phyloP scores from a whole-genome alignment of 2,888 invertebrate genomes.

The Trichogramma evanescens region DNA sequence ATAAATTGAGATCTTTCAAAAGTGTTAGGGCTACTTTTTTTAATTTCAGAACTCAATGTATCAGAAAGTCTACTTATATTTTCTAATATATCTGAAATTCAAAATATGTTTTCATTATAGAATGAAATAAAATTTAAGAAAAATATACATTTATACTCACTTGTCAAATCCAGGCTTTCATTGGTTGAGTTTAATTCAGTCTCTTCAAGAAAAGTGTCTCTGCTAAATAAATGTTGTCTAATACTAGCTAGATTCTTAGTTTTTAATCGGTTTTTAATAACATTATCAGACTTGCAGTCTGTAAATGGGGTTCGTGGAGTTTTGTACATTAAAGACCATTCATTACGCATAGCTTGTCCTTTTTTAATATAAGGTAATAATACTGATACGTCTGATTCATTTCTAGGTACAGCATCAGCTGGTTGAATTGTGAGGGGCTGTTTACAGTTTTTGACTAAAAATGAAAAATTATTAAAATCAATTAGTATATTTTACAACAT shows the following conservation, averaged over 20 bases:
- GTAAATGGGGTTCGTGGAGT: constrained; percentile 29
- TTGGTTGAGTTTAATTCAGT: constrained; percentile 31
- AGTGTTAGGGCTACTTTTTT: background rate
- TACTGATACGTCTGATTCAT: constrained; percentile 34
- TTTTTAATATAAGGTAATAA: constrained; percentile 42
- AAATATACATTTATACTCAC: constrained; percentile 25
- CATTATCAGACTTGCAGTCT: constrained; percentile 14
- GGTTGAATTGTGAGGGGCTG: constrained; percentile 40
- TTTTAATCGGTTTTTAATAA: constrained; percentile 20
- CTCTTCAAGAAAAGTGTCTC: constrained; percentile 35
- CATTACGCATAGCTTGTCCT: constrained; percentile 38
- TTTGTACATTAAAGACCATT: constrained; percentile 43
- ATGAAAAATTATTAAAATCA: constrained; percentile 6
- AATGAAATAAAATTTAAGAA: background rate
- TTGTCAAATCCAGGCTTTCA: constrained; percentile 39
- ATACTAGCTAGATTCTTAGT: constrained; percentile 33
- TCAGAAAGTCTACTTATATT: constrained; percentile 31
- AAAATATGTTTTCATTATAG: too few relatives aligned
- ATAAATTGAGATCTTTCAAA: background rate
- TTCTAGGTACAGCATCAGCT: constrained; percentile 34
- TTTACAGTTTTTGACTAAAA: constrained; percentile 39
- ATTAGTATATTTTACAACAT: background rate
- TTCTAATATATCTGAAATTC: constrained; percentile 33
- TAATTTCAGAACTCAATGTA: constrained; percentile 23
- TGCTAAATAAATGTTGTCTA: constrained; percentile 43